These are phyloP conservation scores for Balanococcus diminutus DNA, from an alignment of 2,888 invertebrate species.

Conservation along the genomic window DNA sequence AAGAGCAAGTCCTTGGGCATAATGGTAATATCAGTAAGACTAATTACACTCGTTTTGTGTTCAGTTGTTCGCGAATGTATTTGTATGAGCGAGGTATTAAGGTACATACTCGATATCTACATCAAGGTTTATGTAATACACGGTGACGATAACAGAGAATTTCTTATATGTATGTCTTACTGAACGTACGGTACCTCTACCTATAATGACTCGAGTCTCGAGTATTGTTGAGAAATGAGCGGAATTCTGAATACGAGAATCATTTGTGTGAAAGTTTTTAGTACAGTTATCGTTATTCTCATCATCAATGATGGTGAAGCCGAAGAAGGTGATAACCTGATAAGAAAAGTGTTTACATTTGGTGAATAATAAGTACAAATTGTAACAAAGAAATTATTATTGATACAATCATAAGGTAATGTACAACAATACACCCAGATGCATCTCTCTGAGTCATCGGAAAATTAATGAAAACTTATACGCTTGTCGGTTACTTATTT, in stretches of 20 bases:
- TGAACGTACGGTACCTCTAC: no score
- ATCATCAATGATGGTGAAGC: no score
- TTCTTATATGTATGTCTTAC: no score
- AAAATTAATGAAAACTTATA: background rate
- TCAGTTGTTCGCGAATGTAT: background rate
- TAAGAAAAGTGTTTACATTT: background rate
- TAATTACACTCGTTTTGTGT: background rate
- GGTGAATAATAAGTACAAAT: background rate
- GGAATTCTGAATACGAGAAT: background rate
- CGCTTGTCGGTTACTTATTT: background rate
- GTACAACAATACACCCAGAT: background rate
- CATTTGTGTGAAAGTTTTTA: no score
- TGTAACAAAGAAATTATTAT: background rate
- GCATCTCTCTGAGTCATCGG: background rate
- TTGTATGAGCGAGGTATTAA: background rate
- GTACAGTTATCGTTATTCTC: no score
- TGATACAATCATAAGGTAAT: no score
- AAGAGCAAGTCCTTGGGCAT: constrained; percentile 11
- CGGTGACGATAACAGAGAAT: background rate
- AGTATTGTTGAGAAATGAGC: background rate
- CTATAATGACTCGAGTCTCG: background rate
- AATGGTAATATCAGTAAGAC: constrained; percentile 14
- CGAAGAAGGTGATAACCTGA: background rate
- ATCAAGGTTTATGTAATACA: constrained; percentile 15
- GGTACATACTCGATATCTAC: no score